Base-by-base conservation (phyloP, 2,797 vertebrate species). In the Falco columbarius region DNA sequence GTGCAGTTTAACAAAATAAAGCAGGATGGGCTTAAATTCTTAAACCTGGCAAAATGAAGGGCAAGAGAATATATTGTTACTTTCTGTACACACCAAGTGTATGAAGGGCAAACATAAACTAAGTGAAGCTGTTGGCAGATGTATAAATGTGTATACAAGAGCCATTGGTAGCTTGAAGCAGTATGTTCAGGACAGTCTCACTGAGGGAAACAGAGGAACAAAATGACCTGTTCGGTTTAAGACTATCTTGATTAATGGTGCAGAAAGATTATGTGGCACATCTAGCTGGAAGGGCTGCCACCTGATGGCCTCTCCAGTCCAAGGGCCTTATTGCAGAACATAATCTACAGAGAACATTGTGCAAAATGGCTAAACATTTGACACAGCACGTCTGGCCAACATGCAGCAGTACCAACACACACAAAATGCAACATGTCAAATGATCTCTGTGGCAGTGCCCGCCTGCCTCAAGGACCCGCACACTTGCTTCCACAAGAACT, bases 401-500 rank as follows among this genome's bases (percentile, higher is more conserved):
- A 3, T 24, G 34, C 56, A 66, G 61, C 27, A 16, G 49, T 1
- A 42, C 23, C 51, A 56, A 12, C 20, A 44, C 21, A 12, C 3
- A 3, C 47, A 29, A 40, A 84, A 32, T 1, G 12, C 66, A 67
- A 8, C 2, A 12, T 0, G 10, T 52, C 23, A 59, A 68, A 54
- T 0, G 12, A 20, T 63, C 38, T 56, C 38, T 1, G 1, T 14
- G 42, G 30, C 22, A 7, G 0, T 7, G 24, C 29, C 15, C 54
- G 56, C n/a, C 52, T 30, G 42, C 67, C 46, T 49, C n/a, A 32
- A 29, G 71, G 52, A 34, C 18, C 40, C 8, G 30, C 30, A 36
- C 2, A 0, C n/a, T 22, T 56, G 27, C 54, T 80, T 36, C 68
- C 40, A 14, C 10, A 3, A 40, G 40, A 55, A 21, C 23, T 29